Percentiles rank a stretch among this genome's conserved stretches.
phyloP scores from a whole-genome alignment of 1,140 invertebrate genomes.

The Macrobrachium nipponense region DNA sequence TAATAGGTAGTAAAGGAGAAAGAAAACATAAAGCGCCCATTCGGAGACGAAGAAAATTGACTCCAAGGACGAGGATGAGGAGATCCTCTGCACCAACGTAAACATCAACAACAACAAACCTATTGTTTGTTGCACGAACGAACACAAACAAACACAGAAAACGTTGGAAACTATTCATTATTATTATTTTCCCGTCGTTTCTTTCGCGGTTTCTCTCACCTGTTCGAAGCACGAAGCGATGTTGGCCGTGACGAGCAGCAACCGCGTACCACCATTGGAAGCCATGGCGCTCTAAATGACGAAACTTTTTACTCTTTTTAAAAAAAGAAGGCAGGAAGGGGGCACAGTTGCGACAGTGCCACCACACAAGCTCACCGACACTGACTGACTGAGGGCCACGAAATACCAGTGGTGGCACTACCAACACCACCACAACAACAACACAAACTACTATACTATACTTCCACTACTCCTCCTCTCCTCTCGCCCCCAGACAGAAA shows the following conservation, averaged over 20 bases:
- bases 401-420: conserved; percentile 30
- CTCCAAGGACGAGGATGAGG: no score
- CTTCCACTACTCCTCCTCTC: no score
- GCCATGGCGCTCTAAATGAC: conserved; percentile 32
- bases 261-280: conserved; percentile 37
- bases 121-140: no score
- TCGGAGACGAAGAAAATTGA: no score
- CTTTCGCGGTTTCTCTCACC: conserved; percentile 18
- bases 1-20: no score
- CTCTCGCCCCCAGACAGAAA: no score
- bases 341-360: not conserved
- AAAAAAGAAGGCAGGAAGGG: not conserved
- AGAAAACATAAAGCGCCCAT: no score
- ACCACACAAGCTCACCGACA: not conserved
- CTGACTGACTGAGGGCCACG: conserved; percentile 13
- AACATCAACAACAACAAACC: no score
- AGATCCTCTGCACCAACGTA: no score
- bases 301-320: no score
- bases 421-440: not conserved
- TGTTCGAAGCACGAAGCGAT: conserved; percentile 63
- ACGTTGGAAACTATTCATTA: not conserved
- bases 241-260: conserved; percentile 61
- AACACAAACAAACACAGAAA: not conserved
- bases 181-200: not conserved
- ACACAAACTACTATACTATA: not conserved